phyloP scores from a whole-genome alignment of 2,888 invertebrate species.

The Leucoma salicis region DNA sequence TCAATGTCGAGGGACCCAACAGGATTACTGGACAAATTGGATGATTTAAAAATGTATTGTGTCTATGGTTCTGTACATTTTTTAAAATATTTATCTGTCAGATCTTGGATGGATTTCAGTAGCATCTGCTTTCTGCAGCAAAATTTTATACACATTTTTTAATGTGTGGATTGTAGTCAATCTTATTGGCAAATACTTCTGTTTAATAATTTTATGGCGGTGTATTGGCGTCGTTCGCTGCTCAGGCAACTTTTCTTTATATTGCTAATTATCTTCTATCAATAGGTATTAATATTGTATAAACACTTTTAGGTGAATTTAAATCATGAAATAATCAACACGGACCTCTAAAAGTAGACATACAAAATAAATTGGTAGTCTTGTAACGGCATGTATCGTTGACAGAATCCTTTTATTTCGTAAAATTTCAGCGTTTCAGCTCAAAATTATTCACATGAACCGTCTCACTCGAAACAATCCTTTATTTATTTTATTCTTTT shows the following conservation, averaged over 20 bases:
- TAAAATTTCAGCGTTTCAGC: constrained; percentile 9
- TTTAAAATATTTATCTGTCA: too few species aligned
- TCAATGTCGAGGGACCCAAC: constrained; percentile 31
- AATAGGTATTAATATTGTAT: too few species aligned
- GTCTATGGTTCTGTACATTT: constrained; percentile 24
- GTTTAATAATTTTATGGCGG: too few species aligned
- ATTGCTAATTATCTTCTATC: too few species aligned
- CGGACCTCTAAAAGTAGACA: constrained; percentile 28
- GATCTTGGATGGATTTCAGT: neutral
- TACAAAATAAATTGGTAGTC: constrained; percentile 36
- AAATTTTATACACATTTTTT: too few species aligned
- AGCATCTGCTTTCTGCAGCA: too few species aligned
- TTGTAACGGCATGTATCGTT: constrained; percentile 12
- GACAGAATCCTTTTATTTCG: constrained; percentile 17
- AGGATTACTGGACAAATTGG: constrained; percentile 46
- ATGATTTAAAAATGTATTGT: constrained; percentile 41
- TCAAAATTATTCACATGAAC: constrained; percentile 19
- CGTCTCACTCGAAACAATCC: constrained; percentile 6
- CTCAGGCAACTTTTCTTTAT: too few species aligned
- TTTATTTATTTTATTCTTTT: constrained; percentile 24
- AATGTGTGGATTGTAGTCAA: too few species aligned
- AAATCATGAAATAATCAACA: neutral
- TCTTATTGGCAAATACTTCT: too few species aligned
- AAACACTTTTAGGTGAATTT: too few species aligned
- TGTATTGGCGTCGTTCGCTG: too few species aligned